A percentile compares a stretch with the other conserved stretches of the same genome.
phyloP scores from a whole-genome alignment of 2,113 vertebrate species.

The Amphilophus citrinellus region DNA sequence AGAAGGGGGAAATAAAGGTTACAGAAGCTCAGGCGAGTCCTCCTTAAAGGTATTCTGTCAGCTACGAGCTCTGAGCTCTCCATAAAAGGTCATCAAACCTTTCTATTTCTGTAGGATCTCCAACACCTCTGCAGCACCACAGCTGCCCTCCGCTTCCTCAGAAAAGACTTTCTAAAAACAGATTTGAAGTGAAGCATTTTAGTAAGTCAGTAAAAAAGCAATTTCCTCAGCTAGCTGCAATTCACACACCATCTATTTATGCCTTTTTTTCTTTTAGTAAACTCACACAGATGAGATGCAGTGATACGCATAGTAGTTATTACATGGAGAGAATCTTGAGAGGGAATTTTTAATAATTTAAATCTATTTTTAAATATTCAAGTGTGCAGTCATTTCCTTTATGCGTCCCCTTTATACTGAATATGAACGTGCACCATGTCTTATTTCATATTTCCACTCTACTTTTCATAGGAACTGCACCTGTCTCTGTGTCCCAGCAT shows the following conservation, averaged over 20 bases:
- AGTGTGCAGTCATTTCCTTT: background rate
- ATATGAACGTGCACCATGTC: background rate
- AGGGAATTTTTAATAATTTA: too few relatives aligned
- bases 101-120: conserved; percentile 79
- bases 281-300: background rate
- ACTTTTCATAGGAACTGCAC: conserved; percentile 67
- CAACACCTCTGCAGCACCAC: conserved; percentile 89
- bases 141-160: conserved; percentile 85
- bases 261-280: background rate
- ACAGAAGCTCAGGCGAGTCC: background rate
- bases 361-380: background rate
- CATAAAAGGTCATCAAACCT: conserved; percentile 75
- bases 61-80: background rate
- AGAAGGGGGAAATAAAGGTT: background rate
- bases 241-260: background rate
- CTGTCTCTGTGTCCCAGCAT: conserved; percentile 89
- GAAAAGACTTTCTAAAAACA: conserved; percentile 85
- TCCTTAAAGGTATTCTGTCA: background rate
- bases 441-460: background rate
- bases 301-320: background rate
- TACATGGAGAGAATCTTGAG: background rate
- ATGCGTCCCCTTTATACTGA: background rate
- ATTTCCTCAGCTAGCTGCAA: background rate
- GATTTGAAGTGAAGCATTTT: background rate
- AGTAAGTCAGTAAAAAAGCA: background rate